Conservation (phyloP, 2,888 invertebrate genomes). For the Limenitis camilla region DNA sequence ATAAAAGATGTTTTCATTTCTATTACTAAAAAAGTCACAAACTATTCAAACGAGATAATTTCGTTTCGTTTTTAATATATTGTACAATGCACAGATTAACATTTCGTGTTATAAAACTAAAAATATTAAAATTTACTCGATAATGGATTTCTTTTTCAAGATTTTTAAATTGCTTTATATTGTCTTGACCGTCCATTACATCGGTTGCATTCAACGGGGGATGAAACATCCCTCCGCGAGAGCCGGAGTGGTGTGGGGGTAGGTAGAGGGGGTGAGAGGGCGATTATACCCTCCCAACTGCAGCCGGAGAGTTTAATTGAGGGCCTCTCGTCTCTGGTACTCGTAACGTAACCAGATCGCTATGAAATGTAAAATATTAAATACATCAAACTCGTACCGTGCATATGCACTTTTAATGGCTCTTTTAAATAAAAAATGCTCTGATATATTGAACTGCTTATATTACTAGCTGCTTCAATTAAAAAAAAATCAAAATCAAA, state of each 20-base stretch:
- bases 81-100: no score
- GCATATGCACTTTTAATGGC: conserved; percentile 4
- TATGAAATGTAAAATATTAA: conserved; percentile 7
- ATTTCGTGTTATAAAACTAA: no score
- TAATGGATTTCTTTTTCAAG: neutral
- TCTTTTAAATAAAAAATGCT: no score
- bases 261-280: conserved; percentile 16
- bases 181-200: conserved; percentile 14
- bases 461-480: no score
- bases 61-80: no score
- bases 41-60: no score
- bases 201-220: conserved; percentile 10
- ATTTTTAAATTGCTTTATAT: neutral
- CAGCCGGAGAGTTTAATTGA: conserved; percentile 28
- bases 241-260: neutral
- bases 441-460: no score
- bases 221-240: neutral
- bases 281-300: conserved; percentile 29
- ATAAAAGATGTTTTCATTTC: no score
- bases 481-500: no score
- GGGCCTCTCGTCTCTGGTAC: conserved; percentile 20
- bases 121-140: neutral
- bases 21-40: no score
- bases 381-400: neutral
- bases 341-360: conserved; percentile 14